Base-by-base conservation (phyloP, 2,797 vertebrate genomes). In the Dendrocincla fuliginosa region DNA sequence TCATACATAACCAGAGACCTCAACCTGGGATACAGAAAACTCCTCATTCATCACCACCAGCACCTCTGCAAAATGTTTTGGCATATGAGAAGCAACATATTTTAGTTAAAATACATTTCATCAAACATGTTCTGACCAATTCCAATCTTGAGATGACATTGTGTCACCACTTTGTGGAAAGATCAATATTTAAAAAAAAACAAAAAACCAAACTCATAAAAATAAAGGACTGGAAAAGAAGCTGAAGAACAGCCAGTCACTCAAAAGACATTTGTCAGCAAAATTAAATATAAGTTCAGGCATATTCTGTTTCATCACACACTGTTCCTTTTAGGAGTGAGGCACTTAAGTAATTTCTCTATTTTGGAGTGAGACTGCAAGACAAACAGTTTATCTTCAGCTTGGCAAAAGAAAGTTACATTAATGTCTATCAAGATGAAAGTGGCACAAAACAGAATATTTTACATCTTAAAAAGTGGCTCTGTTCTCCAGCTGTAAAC, bases 301-400 rank as follows among this genome's bases (percentile, higher is more conserved):
- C 84, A 57, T 93, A 94, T 90, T 95, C 68, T 68, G 19, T 96
- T 97, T 95, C 92, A 94, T 90, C 56, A 84, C 88, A 76, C 87
- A 79, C 93, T 94, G 88, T 89, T 95, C 90, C 88, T 93, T 95
- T 77, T 84, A 93, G 33, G 87, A 92, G 71, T 74, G 60, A 97
- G 90, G 78, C 78, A 61, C 75, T 93, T 93, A 73, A 93, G 68
- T 74, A 42, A 70, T 92, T 92, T 83, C 81, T 87, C 74, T 83
- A 19, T 83, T 95, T 87, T 70, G 75, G 86, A 97, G 85, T 24
- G 39, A 93, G 92, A 42, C 84, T 90, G 53, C 65, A 95, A 94
- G 93, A 84, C 88, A 93, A 93, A 92, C 70, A 90, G 63, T 89
- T 96, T 90, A 52, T 84, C 87, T 91, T 86, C 83, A 76, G 24